Conservation (phyloP, 2,113 vertebrate species). For the Mustela lutreola region DNA sequence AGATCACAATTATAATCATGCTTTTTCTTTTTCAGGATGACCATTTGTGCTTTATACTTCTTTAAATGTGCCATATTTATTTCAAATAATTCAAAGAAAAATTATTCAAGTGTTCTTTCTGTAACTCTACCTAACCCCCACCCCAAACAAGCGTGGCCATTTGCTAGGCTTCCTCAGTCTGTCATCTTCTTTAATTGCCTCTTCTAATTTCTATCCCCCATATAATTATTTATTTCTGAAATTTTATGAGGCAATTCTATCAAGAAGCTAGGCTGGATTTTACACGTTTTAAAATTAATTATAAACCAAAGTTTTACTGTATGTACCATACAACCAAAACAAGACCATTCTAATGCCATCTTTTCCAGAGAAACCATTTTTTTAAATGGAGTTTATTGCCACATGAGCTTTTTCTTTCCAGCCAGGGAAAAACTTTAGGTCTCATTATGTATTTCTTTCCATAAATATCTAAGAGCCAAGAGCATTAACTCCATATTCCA, state of each 20-base stretch:
- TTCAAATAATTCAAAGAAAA: background rate
- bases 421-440: background rate
- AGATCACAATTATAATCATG: background rate
- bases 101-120: background rate
- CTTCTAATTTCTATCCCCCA: background rate
- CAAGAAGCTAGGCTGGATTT: background rate
- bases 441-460: constrained; percentile 29
- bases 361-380: constrained; percentile 44
- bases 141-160: background rate
- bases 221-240: background rate
- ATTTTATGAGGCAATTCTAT: constrained; percentile 4
- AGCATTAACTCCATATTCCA: constrained; percentile 22
- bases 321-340: background rate
- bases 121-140: background rate
- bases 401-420: background rate
- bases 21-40: constrained; percentile 1
- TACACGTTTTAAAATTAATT: constrained; percentile 30
- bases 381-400: background rate
- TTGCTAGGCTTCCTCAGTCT: background rate
- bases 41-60: background rate
- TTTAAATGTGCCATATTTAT: background rate
- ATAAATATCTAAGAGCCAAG: constrained; percentile 33
- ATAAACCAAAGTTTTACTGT: constrained; percentile 13
- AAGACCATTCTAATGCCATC: background rate
- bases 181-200: background rate